Evolutionary conservation across 2,888 invertebrate genomes (phyloP), one percentile per base, ranked within the genome.

Genomic region (Agriopis marginaria): DNA sequence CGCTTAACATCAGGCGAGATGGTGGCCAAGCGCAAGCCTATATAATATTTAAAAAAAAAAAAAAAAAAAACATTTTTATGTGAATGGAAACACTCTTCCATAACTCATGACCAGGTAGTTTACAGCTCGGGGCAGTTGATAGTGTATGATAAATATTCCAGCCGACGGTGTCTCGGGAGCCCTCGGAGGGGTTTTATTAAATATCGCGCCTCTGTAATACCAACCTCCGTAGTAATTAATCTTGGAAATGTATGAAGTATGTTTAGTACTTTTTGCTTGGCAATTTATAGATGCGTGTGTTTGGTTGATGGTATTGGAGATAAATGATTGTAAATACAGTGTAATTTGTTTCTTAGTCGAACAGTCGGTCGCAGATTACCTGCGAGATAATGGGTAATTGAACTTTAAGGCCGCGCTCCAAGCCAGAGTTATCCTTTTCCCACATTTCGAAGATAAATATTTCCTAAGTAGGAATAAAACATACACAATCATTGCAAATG

Each of bases 51-150:
- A n/a, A n/a, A n/a, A n/a, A n/a, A n/a, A n/a, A n/a, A n/a, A n/a
- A n/a, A n/a, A n/a, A n/a, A n/a, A n/a, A 39, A 47, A 56, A 68
- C 63, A 72, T 77, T 68, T 23, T 73, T 66, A 60, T 68, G 74
- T 74, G 73, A 85, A 84, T 84, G 79, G 80, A 77, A 63, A 77
- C 78, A 76, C 68, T 75, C 79, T 79, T 82, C 82, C 77, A 82
- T 87, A 85, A 82, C 81, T 87, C 83, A 87, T 83, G 81, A 83
- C 82, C 83, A 80, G 84, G 84, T 85, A 78, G 59, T 60, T 70
- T 70, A 72, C 71, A 71, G 79, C 80, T 77, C 72, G 68, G 51
- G 72, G 72, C 68, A 39, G 47, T 71, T 78, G 77, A 58, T 72
- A 66, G 64, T 61, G 66, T 53, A 71, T 81, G 76, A 82, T 83